These are phyloP conservation scores for Lysandra bellargus DNA, from an alignment of 2,888 invertebrate genomes.

Conservation along the genomic window DNA sequence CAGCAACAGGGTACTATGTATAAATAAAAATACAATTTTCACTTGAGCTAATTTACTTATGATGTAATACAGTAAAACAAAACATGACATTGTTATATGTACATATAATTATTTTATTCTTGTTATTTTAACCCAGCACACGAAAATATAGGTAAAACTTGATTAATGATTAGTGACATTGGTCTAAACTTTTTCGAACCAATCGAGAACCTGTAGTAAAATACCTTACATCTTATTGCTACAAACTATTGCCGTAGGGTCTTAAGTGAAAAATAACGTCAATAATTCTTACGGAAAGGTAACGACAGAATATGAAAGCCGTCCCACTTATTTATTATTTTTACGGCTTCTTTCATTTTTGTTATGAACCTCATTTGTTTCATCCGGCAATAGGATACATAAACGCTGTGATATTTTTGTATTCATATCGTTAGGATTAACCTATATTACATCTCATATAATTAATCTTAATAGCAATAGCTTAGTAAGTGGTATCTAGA, in stretches of 20 bases:
- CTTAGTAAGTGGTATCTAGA: too few relatives aligned
- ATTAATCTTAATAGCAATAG: too few relatives aligned
- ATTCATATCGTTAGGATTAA: conserved; percentile 5
- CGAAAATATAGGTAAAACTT: too few relatives aligned
- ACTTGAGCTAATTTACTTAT: too few relatives aligned
- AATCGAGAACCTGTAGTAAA: conserved; percentile 48
- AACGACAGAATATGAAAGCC: conserved; percentile 52
- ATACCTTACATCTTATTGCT: conserved; percentile 41
- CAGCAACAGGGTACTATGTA: too few relatives aligned
- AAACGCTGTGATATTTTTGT: background rate
- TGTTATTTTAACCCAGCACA: conserved; percentile 3
- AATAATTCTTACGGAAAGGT: conserved; percentile 52
- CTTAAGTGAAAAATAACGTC: conserved; percentile 55
- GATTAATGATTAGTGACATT: background rate
- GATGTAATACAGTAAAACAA: too few relatives aligned
- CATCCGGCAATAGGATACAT: background rate
- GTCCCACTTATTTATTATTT: conserved; percentile 40
- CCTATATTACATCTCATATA: background rate
- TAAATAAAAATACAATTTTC: too few relatives aligned
- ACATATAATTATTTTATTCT: too few relatives aligned
- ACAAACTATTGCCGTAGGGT: conserved; percentile 42
- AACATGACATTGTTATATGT: too few relatives aligned
- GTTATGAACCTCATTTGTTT: conserved; percentile 29
- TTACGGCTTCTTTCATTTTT: conserved; percentile 33
- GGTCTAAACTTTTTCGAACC: background rate